phyloP scores from a whole-genome alignment of 2,113 vertebrate species.

The Vidua chalybeata region DNA sequence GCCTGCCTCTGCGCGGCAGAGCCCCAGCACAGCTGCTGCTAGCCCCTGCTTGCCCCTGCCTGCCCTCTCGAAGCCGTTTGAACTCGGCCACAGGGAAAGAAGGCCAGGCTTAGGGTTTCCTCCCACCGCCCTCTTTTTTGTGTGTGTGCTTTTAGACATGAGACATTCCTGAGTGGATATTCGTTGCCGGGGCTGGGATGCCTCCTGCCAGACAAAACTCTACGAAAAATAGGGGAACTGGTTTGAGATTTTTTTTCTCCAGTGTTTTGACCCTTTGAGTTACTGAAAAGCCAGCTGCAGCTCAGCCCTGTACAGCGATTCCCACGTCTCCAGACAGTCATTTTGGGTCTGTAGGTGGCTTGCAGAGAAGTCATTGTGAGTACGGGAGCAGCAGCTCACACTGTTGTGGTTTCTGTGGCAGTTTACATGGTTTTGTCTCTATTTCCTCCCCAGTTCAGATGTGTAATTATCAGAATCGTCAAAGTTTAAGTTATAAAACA shows the following conservation, averaged over 20 bases:
- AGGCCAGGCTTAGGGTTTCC: not conserved
- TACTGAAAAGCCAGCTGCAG: not conserved
- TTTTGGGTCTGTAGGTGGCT: not conserved
- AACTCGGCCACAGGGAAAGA: not conserved
- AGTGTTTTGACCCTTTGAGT: not conserved
- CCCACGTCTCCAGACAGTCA: not conserved
- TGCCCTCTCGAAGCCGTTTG: not conserved
- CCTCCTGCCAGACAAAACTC: slow-evolving; percentile 21
- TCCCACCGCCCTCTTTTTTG: not conserved
- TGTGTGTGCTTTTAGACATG: not conserved
- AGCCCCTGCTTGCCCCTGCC: not conserved
- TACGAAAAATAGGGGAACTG: not conserved
- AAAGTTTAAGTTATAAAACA: not conserved
- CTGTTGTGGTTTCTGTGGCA: not conserved
- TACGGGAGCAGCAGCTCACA: not conserved
- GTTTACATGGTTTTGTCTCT: not conserved
- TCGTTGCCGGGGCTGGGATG: not conserved
- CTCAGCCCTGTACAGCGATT: not conserved
- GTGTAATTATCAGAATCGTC: not conserved
- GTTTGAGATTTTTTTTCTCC: not conserved
- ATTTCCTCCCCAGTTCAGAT: not conserved
- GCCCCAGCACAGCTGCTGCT: not conserved
- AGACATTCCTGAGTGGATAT: slow-evolving; percentile 30
- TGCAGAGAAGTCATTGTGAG: not conserved
- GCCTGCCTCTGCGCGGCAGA: not conserved